Base-by-base conservation (phyloP, 2,888 invertebrate genomes). In the Pterobdella sp. region DNA sequence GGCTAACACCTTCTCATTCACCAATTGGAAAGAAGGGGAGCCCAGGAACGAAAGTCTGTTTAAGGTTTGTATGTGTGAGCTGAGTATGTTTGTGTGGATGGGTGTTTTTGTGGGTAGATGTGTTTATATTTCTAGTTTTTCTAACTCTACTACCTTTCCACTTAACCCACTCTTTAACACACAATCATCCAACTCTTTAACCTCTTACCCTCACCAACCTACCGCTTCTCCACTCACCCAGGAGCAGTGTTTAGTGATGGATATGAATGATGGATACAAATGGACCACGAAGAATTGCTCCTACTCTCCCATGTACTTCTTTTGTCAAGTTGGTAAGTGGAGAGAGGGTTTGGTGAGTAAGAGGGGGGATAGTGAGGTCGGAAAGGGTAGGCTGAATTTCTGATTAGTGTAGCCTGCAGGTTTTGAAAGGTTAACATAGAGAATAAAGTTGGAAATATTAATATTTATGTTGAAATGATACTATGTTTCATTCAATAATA, bases 1-100 rank as follows among this genome's bases (percentile, higher is more conserved):
- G 31, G 71, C 71, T 14, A 71, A 71, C 36, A 49, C 71, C 10
- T 71, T 71, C 36, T 32, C 60, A 18, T 71, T 49, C 63, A 49
- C 52, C 63, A 71, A 71, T 37, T 71, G 71, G 71, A 63, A 60
- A 14, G n/a, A 35, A 35, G 37, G 31, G 10, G 71, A 71, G 36
- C 71, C 71, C 34, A 71, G 36, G 22, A n/a, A 56, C 3, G n/a
- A n/a, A n/a, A n/a, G n/a, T n/a, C n/a, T n/a, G n/a, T n/a, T n/a
- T n/a, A n/a, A n/a, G n/a, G n/a, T n/a, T n/a, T n/a, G n/a, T n/a
- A n/a, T n/a, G n/a, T n/a, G n/a, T n/a, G n/a, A n/a, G n/a, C n/a
- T n/a, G n/a, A n/a, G n/a, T n/a, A n/a, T n/a, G n/a, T n/a, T n/a
- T n/a, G n/a, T n/a, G n/a, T n/a, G n/a, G n/a, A n/a, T n/a, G n/a